phyloP scores from a whole-genome alignment of 2,888 invertebrate species.

The Latheticus oryzae region DNA sequence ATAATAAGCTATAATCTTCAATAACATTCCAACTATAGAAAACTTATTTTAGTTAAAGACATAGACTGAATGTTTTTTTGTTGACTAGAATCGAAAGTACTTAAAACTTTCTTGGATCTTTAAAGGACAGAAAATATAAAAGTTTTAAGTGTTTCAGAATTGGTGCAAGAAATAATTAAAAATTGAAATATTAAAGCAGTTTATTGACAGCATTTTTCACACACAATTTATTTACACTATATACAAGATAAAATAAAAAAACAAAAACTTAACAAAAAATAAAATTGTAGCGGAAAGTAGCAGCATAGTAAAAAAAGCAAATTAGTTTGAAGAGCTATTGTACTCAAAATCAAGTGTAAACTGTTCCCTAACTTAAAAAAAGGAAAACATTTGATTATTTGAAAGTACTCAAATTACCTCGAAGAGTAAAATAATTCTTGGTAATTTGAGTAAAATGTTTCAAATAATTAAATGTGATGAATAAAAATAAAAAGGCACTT shows the following conservation, averaged over 20 bases:
- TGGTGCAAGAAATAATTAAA: too few relatives aligned
- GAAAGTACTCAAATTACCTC: constrained; percentile 25
- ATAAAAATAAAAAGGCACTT: constrained; percentile 34
- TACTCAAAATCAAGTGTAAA: constrained; percentile 45
- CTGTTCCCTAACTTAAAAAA: constrained; percentile 39
- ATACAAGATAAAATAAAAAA: constrained; percentile 38
- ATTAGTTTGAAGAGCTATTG: constrained; percentile 29
- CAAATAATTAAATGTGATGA: constrained; percentile 25
- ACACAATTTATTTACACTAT: constrained; percentile 39
- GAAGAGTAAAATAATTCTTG: constrained; percentile 12
- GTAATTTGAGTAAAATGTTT: constrained; percentile 23
- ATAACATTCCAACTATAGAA: too few relatives aligned
- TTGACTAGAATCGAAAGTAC: too few relatives aligned
- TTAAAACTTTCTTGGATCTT: too few relatives aligned
- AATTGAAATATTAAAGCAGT: too few relatives aligned
- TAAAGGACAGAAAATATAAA: too few relatives aligned
- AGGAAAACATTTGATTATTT: constrained; percentile 11
- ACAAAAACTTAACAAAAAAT: constrained; percentile 40
- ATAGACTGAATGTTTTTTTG: too few relatives aligned
- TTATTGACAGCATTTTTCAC: too few relatives aligned
- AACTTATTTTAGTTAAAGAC: too few relatives aligned
- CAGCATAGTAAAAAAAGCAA: constrained; percentile 17
- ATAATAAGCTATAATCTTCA: too few relatives aligned
- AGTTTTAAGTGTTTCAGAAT: too few relatives aligned
- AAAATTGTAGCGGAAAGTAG: constrained; percentile 5